phyloP scores from a whole-genome alignment of 2,888 invertebrate species.

The Zygogramma bicolorata region DNA sequence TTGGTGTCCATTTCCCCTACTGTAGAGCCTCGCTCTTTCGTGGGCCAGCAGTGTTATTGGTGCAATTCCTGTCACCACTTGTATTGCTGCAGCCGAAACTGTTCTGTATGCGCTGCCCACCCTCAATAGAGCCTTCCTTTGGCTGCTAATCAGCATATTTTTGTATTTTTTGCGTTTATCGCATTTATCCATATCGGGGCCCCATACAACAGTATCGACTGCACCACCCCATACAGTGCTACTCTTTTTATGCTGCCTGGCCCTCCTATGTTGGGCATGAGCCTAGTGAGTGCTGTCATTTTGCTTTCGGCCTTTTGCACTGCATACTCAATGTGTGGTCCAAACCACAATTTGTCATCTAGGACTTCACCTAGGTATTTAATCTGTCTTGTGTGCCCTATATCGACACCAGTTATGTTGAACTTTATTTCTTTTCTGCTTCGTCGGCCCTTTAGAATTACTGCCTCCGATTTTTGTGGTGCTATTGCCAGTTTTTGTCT shows the following conservation, averaged over 20 bases:
- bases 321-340: conserved; percentile 5
- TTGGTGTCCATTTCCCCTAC: neutral
- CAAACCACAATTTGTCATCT: conserved; percentile 13
- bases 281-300: too few relatives aligned
- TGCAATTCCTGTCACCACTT: neutral
- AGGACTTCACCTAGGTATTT: conserved; percentile 26
- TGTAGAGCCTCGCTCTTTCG: conserved; percentile 4
- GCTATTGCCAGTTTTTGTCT: conserved; percentile 17
- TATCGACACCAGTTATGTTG: neutral
- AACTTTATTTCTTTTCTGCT: neutral
- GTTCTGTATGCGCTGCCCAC: neutral
- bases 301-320: conserved; percentile 14
- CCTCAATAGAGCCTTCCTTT: too few relatives aligned
- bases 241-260: too few relatives aligned
- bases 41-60: neutral
- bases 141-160: neutral
- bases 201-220: too few relatives aligned
- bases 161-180: neutral
- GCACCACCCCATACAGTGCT: too few relatives aligned
- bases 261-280: too few relatives aligned
- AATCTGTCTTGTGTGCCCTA: neutral
- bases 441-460: conserved; percentile 6
- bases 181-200: conserved; percentile 24
- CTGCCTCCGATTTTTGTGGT: conserved; percentile 17
- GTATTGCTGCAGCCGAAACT: conserved; percentile 1